phyloP scores from a whole-genome alignment of 2,797 vertebrate genomes.

The Lindbergichthys nudifrons region DNA sequence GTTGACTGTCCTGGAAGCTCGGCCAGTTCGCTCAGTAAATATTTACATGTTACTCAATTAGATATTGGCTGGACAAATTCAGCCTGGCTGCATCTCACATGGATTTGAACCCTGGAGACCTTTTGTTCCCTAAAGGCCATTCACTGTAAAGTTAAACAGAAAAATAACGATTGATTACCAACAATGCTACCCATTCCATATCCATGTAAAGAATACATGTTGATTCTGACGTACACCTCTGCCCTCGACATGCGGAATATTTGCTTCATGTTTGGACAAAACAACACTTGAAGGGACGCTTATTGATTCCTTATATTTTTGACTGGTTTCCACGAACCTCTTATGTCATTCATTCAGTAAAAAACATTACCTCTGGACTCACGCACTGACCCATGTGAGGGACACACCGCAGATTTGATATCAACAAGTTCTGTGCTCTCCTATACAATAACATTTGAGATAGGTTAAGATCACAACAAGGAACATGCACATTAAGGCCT shows the following conservation, averaged over 20 bases:
- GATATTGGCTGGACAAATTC: constrained; percentile 41
- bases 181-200: background rate
- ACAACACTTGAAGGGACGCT: constrained; percentile 23
- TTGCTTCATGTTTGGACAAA: constrained; percentile 22
- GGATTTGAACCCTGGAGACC: constrained; percentile 54
- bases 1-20: constrained; percentile 51
- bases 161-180: constrained; percentile 14
- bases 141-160: constrained; percentile 17
- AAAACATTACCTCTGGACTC: constrained; percentile 51
- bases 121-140: constrained; percentile 54
- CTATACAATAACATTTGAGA: constrained; percentile 16
- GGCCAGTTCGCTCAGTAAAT: constrained; percentile 65
- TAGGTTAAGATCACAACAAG: constrained; percentile 28
- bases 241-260: background rate
- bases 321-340: constrained; percentile 45
- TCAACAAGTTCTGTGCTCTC: constrained; percentile 36
- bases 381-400: constrained; percentile 11
- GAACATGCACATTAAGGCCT: constrained; percentile 22
- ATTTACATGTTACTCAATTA: constrained; percentile 68
- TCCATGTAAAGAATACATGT: background rate
- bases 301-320: constrained; percentile 18
- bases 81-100: constrained; percentile 27
- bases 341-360: constrained; percentile 32
- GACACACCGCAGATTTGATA: constrained; percentile 17
- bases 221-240: background rate